Evolutionary conservation across 2,888 invertebrate genomes (phyloP), one percentile per base, ranked within the genome.

Genomic region (Phragmatobia fuliginosa): DNA sequence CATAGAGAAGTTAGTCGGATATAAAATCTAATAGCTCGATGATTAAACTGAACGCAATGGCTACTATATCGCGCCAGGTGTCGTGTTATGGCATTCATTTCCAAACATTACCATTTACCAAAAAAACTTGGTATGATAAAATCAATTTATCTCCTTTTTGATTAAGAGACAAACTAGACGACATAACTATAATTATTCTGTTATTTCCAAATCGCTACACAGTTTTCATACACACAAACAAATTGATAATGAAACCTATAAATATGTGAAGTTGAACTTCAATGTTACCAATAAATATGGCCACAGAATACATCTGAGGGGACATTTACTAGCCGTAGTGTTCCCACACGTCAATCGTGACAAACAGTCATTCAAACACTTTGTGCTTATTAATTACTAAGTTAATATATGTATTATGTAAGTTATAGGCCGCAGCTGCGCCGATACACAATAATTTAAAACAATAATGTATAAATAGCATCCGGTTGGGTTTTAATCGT

Each of bases 1-100:
- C 94, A 95, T 83, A 93, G 84, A 77, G 91, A 90, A 84, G 95
- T 95, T 85, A 96, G 88, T 81, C 96, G 96, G 82, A 96, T 90
- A 85, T 91, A 90, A 66, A 86, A 79, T 72, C 92, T 88, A 85
- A 96, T 82, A 0, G 93, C 89, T 0, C 96, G n/a, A n/a, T 5
- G 41, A 45, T 18, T 21, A 45, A 21, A 18, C 21, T 45, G 21
- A 21, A 45, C 45, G 18, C 45, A 18, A n/a, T 45, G 18, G 45
- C 45, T 45, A 21, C 1, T 45, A 21, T 8, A 1, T 7, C 21
- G 18, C 21, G 18, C 6, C 18, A 41, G 18, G 4, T 41, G 41
- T 41, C 18, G 18, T 16, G n/a, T n/a, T n/a, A n/a, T n/a, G 45
- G 6, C 7, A 18, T 45, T 18, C 1, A 21, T 45, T 18, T 7